Conservation (phyloP, 2,888 invertebrate genomes). For the Dusona sp. region DNA sequence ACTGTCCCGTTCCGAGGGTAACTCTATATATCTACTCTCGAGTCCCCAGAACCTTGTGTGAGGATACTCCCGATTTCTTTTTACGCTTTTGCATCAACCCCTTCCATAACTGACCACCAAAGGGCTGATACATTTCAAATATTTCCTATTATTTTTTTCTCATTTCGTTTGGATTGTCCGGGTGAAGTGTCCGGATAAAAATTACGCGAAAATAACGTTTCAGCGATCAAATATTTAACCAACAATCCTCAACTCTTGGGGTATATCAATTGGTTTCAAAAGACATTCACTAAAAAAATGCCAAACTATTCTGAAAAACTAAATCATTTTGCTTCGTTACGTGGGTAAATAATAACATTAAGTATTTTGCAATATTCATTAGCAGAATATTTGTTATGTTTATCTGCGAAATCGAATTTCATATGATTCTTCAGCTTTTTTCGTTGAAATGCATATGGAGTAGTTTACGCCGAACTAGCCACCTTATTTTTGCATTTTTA, state of each 20-base stretch:
- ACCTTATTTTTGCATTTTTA: too few relatives aligned
- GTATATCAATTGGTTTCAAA: not conserved
- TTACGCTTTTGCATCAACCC: slow-evolving; percentile 7
- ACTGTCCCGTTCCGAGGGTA: slow-evolving; percentile 65
- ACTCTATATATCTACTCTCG: slow-evolving; percentile 52
- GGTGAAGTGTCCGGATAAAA: not conserved
- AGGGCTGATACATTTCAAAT: slow-evolving; percentile 58
- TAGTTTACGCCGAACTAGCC: too few relatives aligned
- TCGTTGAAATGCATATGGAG: not conserved
- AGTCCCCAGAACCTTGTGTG: slow-evolving; percentile 23
- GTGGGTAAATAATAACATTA: not conserved
- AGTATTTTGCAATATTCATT: not conserved
- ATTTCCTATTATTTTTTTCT: slow-evolving; percentile 30
- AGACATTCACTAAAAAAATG: too few relatives aligned
- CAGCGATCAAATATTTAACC: not conserved
- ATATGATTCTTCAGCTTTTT: not conserved
- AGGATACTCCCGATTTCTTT: slow-evolving; percentile 56
- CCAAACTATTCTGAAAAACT: too few relatives aligned
- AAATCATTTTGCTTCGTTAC: too few relatives aligned
- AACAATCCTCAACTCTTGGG: not conserved
- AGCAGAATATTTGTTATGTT: not conserved
- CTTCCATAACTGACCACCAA: slow-evolving; percentile 33
- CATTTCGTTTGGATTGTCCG: not conserved
- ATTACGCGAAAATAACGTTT: not conserved
- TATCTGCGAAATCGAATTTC: not conserved